Conservation (phyloP, 1,140 invertebrate genomes). For the Carcinoscorpius rotundicauda region DNA sequence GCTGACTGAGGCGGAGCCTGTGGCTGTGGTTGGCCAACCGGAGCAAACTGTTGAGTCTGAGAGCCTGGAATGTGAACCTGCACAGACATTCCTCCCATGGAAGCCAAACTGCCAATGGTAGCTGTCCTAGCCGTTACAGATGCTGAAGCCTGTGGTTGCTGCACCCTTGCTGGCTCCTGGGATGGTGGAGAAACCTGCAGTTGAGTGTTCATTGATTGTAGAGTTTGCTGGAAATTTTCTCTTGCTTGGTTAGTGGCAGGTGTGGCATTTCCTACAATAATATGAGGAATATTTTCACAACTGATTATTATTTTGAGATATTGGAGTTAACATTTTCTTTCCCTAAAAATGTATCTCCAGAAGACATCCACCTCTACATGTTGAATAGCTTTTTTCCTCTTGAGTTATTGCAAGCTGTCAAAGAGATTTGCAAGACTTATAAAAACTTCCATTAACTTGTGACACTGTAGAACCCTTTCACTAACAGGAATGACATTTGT, state of each 20-base stretch:
- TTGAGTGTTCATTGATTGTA: conserved; percentile 6
- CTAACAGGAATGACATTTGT: no score
- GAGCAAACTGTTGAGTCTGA: conserved; percentile 1
- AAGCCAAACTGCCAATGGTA: conserved; percentile 10
- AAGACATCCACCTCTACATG: no score
- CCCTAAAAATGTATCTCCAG: no score
- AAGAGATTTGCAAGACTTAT: no score
- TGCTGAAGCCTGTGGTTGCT: conserved; percentile 12
- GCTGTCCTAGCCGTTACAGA: no score
- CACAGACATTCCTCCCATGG: conserved; percentile 8
- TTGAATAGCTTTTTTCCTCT: no score
- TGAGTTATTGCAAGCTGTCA: no score
- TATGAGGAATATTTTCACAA: not conserved
- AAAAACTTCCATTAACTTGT: no score
- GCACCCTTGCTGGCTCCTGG: conserved; percentile 14
- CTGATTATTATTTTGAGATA: no score
- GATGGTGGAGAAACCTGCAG: not conserved
- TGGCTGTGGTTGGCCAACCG: conserved; percentile 2
- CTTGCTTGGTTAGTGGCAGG: conserved; percentile 7
- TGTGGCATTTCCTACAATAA: not conserved
- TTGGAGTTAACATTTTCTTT: no score
- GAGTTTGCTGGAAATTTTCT: conserved; percentile 10
- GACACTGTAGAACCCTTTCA: no score
- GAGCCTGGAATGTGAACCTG: not conserved
- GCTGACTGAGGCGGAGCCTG: conserved; percentile 5